Base-by-base conservation (phyloP, 1,140 invertebrate species). In the Ceratosolen solmsi region DNA sequence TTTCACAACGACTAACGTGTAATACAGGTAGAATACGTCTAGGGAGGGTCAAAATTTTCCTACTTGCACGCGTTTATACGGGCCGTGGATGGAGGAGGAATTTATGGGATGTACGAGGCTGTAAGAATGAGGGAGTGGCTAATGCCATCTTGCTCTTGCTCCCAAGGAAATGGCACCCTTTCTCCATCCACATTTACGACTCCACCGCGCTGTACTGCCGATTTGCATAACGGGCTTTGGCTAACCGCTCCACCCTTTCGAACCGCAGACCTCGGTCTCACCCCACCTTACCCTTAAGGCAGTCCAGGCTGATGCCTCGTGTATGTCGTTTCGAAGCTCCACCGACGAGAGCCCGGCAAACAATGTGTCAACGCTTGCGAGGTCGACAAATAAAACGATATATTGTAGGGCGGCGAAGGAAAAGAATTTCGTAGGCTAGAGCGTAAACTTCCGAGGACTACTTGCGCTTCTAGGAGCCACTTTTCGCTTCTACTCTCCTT, bases 151-250 rank as follows among this genome's bases (percentile, higher is more conserved):
- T 38, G 4, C 51, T 20, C 78, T 49, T 33, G 51, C 33, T 41
- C 33, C 0, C 41, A n/a, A n/a, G n/a, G n/a, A n/a, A n/a, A n/a
- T n/a, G n/a, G n/a, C n/a, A n/a, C n/a, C 30, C 63, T 38, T 38
- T 38, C 63, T 68, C n/a, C n/a, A n/a, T n/a, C 83, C 30, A 68
- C 74, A 71, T 87, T 88, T 88, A 86, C 78, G 85, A 85, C 80
- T 83, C 56, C 83, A 82, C 80, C 84, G 86, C 84, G 84, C 81
- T 86, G 82, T 76, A 76, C 65, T 70, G 65, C 75, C 86, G 81
- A 88, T 88, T 87, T 88, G 85, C 86, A 87, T 88, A 87, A 86
- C 86, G 84, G 22, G 68, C 60, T 72, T 56, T 41, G 78, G 82
- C 79, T 81, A 78, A 80, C 82, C 79, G 74, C 75, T 72, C 58